phyloP scores from a whole-genome alignment of 2,888 invertebrate species.

The Toxonevra muliebris region DNA sequence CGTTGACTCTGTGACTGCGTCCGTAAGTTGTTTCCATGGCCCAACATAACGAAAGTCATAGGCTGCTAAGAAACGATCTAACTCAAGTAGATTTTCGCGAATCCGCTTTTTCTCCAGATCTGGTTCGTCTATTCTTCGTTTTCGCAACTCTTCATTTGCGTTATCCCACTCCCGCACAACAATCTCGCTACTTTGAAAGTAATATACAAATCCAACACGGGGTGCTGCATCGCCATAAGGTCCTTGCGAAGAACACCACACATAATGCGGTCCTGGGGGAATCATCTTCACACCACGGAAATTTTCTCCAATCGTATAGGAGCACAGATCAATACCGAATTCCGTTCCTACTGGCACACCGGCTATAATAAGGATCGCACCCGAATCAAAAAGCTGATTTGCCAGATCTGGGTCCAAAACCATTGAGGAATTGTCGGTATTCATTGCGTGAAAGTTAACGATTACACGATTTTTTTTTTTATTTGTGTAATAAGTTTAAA shows the following conservation, averaged over 20 bases:
- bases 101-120: conserved; percentile 64
- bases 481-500: too few relatives aligned
- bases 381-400: conserved; percentile 78
- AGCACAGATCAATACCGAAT: conserved; percentile 89
- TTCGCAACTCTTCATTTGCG: conserved; percentile 75
- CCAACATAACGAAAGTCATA: conserved; percentile 91
- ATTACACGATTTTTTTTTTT: background rate
- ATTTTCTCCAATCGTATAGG: conserved; percentile 89
- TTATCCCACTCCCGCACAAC: conserved; percentile 89
- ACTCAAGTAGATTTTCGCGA: conserved; percentile 56
- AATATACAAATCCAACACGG: conserved; percentile 86
- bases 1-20: conserved; percentile 73
- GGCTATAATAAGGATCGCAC: conserved; percentile 83
- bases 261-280: conserved; percentile 93
- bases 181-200: conserved; percentile 83
- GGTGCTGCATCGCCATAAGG: conserved; percentile 74
- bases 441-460: conserved; percentile 32
- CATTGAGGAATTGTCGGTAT: conserved; percentile 50
- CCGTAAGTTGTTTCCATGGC: conserved; percentile 79
- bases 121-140: conserved; percentile 57
- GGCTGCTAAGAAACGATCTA: conserved; percentile 76
- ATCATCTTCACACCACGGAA: conserved; percentile 98
- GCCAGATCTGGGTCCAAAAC: conserved; percentile 82
- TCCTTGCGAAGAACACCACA: conserved; percentile 77
- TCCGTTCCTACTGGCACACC: conserved; percentile 91